Conservation (phyloP, 2,888 invertebrate genomes). For the Stramonita haemastoma region DNA sequence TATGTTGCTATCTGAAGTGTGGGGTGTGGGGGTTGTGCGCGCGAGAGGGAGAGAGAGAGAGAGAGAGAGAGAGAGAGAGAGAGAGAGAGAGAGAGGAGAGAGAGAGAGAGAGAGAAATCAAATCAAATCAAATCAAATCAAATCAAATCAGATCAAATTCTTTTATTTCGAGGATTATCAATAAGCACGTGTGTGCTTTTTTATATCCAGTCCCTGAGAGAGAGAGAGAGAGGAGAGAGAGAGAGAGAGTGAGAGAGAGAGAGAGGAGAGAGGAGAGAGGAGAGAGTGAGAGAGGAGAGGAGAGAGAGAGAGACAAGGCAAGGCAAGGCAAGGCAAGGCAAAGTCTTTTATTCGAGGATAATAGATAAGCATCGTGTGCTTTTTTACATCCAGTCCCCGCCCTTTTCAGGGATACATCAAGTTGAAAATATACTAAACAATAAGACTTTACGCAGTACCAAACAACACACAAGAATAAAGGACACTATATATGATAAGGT, state of each 20-base stretch:
- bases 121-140: no score
- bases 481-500: no score
- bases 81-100: neutral
- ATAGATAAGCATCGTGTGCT: no score
- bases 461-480: no score
- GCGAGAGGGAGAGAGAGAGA: neutral
- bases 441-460: no score
- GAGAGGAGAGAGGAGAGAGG: neutral
- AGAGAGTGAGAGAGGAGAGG: neutral
- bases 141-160: no score
- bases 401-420: no score
- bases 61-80: neutral
- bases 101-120: neutral
- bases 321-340: neutral
- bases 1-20: neutral
- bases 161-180: no score
- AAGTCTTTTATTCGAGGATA: no score
- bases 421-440: no score
- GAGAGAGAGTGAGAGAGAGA: neutral
- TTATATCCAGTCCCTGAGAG: neutral
- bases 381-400: no score
- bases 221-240: slow-evolving; percentile 13
- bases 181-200: no score
- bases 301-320: neutral
- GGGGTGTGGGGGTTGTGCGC: slow-evolving; percentile 24